These are phyloP conservation scores for Tangachromis dhanisi DNA, from an alignment of 2,113 vertebrate genomes.

Conservation along the genomic window DNA sequence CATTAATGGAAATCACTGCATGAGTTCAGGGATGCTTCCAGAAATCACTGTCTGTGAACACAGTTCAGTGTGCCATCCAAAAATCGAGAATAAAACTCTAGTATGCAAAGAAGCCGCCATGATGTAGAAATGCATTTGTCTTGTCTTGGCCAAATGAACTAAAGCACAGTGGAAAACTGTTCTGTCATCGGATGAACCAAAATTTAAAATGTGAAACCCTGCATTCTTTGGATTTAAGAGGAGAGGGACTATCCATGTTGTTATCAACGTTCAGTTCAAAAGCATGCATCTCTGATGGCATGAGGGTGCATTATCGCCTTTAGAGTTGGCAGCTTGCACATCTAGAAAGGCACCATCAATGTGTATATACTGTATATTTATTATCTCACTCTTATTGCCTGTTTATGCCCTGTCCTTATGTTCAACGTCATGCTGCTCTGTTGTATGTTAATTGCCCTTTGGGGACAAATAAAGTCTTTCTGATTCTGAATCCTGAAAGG, in stretches of 20 bases:
- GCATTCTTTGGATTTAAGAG: background rate
- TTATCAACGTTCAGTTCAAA: background rate
- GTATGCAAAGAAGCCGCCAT: background rate
- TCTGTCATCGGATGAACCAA: background rate
- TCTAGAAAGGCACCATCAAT: fast-evolving
- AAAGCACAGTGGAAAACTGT: background rate
- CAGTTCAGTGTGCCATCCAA: background rate
- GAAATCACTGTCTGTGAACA: background rate
- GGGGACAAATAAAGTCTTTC: background rate
- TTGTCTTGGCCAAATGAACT: background rate
- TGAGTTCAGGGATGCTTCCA: fast-evolving
- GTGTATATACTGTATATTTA: background rate
- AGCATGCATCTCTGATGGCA: background rate
- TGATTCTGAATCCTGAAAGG: background rate
- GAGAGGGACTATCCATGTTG: background rate
- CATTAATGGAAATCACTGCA: background rate
- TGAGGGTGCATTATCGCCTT: background rate
- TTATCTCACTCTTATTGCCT: background rate
- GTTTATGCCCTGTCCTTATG: background rate
- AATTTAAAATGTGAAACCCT: background rate
- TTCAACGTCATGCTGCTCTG: background rate
- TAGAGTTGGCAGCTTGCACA: background rate
- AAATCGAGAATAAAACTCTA: background rate
- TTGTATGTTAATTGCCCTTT: background rate
- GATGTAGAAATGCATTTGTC: background rate